phyloP scores from a whole-genome alignment of 2,113 vertebrate genomes.

The Zeus faber region DNA sequence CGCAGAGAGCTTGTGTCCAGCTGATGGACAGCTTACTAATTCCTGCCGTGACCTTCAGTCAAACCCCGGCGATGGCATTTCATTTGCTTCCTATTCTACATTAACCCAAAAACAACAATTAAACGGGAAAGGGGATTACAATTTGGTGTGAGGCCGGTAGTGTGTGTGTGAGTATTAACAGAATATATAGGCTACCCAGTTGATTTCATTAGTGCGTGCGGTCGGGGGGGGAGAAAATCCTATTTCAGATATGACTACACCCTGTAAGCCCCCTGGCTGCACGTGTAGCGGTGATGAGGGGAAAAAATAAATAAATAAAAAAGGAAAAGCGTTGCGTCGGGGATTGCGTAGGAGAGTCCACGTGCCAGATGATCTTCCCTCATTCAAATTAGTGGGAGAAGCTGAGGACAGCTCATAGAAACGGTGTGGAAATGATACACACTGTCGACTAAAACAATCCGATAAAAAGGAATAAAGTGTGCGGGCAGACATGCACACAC shows the following conservation, averaged over 20 bases:
- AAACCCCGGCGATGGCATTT: slow-evolving; percentile 10
- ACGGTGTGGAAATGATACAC: no score
- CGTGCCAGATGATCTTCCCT: slow-evolving; percentile 36
- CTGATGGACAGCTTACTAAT: neutral
- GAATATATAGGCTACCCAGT: slow-evolving; percentile 46
- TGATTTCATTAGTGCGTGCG: slow-evolving; percentile 62
- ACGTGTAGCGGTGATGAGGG: slow-evolving; percentile 36
- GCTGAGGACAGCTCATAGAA: neutral
- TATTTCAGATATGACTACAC: slow-evolving; percentile 54
- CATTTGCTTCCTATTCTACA: slow-evolving; percentile 16
- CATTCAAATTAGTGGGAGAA: neutral
- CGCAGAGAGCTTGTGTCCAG: neutral
- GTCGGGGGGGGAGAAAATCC: slow-evolving; percentile 52
- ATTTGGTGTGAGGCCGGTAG: slow-evolving; percentile 35
- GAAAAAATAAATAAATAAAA: no score
- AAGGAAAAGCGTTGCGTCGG: slow-evolving; percentile 36
- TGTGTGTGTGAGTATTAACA: slow-evolving; percentile 42
- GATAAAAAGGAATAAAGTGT: no score
- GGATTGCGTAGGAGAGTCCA: slow-evolving; percentile 32
- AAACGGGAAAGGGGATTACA: slow-evolving; percentile 12
- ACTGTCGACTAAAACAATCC: no score
- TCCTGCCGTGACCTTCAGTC: slow-evolving; percentile 5
- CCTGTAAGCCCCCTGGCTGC: slow-evolving; percentile 38
- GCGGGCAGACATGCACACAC: no score
- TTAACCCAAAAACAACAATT: slow-evolving; percentile 6